These are phyloP conservation scores for Calephelis nemesis DNA, from an alignment of 1,140 invertebrate species.

Conservation along the genomic window DNA sequence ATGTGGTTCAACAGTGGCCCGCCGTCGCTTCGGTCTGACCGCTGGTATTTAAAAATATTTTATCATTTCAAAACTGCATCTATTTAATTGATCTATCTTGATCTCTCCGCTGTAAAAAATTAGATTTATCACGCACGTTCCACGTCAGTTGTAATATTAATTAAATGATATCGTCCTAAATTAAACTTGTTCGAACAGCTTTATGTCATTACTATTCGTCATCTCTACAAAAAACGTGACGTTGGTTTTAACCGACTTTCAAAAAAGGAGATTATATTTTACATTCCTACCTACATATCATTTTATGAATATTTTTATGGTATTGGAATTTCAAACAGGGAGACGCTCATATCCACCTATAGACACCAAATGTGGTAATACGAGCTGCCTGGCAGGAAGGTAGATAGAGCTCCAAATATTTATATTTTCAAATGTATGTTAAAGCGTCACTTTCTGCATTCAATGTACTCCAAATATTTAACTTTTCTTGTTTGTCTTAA, in stretches of 20 bases:
- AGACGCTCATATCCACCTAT: too few relatives aligned
- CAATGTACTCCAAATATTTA: too few relatives aligned
- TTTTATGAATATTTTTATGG: too few relatives aligned
- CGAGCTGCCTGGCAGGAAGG: too few relatives aligned
- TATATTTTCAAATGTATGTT: too few relatives aligned
- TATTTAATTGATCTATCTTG: conserved; percentile 6
- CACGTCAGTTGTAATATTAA: conserved; percentile 1
- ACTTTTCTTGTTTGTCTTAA: too few relatives aligned
- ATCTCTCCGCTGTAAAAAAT: background rate
- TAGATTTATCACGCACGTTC: background rate
- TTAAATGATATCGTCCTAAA: conserved; percentile 1
- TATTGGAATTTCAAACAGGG: too few relatives aligned
- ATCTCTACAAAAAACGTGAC: background rate
- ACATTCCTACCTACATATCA: too few relatives aligned
- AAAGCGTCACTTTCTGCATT: too few relatives aligned
- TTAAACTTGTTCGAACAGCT: conserved; percentile 3
- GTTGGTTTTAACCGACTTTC: background rate
- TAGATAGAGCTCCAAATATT: too few relatives aligned
- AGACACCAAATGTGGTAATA: too few relatives aligned
- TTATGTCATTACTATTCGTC: background rate
- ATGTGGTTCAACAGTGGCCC: conserved; percentile 23
- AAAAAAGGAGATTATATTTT: too few relatives aligned
- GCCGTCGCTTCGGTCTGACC: background rate
- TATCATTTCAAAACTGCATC: conserved; percentile 5
- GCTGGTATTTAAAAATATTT: background rate